Evolutionary conservation across 1,140 invertebrate species (phyloP), one percentile per base, ranked within the genome.

Genomic region (Dendrolimus kikuchii): DNA sequence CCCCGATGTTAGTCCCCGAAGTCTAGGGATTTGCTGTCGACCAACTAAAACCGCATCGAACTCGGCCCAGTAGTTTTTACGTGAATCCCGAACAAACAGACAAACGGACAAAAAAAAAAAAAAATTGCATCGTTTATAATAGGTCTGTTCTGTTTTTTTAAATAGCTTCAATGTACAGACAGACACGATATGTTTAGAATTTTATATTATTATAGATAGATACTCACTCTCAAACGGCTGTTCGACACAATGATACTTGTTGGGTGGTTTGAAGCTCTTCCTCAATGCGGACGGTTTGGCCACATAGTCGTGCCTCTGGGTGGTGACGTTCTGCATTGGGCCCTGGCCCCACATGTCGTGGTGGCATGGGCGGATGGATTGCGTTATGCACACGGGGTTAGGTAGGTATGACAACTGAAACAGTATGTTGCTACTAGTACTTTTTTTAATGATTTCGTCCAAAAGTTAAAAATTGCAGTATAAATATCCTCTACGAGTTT

Each of bases 281-380:
- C 87, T 79, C 38, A 77, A 74, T 56, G 81, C 77, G 46, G 81
- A 73, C 0, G 87, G 89, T 78, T 93, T 94, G 52, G 92, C 90
- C 6, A 92, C 90, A 67, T 90, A 94, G 81, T 93, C 92, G 62
- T 92, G 91, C 57, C 92, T 92, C 55, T 93, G 90, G 6, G 92
- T 93, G 1, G 93, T 94, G 53, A 90, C 80, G 55, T 90, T 89
- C 70, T 93, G 90, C 86, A 94, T 92, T 23, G 92, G 92, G 5
- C 92, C 92, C 68, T 89, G 87, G 2, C 91, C 77, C 64, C 84
- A 82, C 78, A 88, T 81, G 61, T 88, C 83, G 62, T 86, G 84
- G 71, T 87, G 65, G 59, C 84, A 86, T 0, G 84, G 86, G 0
- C 79, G 68, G 49, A 86, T 84, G 6, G 74, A 42, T 43, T 82